These are phyloP conservation scores for Cheilosia urbana DNA, from an alignment of 2,888 invertebrate species.

Conservation along the genomic window DNA sequence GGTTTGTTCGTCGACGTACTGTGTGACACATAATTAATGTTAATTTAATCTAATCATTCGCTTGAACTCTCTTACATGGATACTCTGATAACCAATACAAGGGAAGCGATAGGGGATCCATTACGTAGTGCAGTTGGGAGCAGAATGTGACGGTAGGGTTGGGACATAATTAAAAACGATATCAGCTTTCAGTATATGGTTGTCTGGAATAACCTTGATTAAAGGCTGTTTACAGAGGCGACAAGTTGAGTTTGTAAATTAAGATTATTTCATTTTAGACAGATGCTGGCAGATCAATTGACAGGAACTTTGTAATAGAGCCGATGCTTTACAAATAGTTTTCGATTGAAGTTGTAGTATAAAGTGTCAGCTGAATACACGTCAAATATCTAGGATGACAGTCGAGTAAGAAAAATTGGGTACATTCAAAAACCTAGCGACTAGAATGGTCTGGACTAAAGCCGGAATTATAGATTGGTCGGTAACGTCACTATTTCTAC, in stretches of 20 bases:
- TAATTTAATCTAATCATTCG: slow-evolving; percentile 74
- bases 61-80: slow-evolving; percentile 49
- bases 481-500: no score
- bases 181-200: neutral
- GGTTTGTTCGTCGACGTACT: slow-evolving; percentile 31
- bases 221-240: neutral
- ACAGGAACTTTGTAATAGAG: neutral
- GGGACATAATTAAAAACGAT: slow-evolving; percentile 32
- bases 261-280: neutral
- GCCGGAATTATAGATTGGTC: no score
- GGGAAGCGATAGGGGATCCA: slow-evolving; percentile 31
- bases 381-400: no score
- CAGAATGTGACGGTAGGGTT: slow-evolving; percentile 10
- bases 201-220: neutral
- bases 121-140: slow-evolving; percentile 20
- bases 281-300: neutral
- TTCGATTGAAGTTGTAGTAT: no score
- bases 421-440: no score
- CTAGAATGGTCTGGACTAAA: no score
- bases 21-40: slow-evolving; percentile 72
- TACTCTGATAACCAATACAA: slow-evolving; percentile 51
- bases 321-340: no score
- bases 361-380: no score
- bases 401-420: no score
- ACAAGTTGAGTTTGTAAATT: neutral